Conservation (phyloP, 2,113 vertebrate genomes). For the Oryctolagus cuniculus region DNA sequence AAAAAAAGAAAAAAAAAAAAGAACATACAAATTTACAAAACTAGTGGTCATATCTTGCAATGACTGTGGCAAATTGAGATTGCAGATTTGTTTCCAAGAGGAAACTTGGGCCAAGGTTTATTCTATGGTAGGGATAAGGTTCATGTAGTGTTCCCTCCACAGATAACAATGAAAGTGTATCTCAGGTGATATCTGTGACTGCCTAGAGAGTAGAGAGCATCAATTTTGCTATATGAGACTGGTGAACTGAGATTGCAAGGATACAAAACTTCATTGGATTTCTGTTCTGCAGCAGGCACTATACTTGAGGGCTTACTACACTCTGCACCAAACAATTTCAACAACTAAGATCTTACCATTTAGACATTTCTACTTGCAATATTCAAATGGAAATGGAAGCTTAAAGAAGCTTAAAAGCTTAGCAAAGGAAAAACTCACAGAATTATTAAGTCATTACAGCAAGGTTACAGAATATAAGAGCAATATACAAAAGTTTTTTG, state of each 20-base stretch:
- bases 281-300: not conserved
- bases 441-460: not conserved
- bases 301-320: not conserved
- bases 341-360: not conserved
- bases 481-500: not conserved
- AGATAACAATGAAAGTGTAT: not conserved
- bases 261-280: not conserved
- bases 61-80: conserved; percentile 40
- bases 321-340: not conserved
- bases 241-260: not conserved
- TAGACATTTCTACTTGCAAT: not conserved
- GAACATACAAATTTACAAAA: not conserved
- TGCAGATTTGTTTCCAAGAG: conserved; percentile 37
- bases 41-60: not conserved
- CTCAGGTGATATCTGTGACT: not conserved
- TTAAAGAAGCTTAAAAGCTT: conserved; percentile 7
- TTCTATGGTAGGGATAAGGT: not conserved
- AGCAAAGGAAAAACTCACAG: not conserved
- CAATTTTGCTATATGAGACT: not conserved
- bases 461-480: not conserved
- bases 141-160: not conserved
- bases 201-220: not conserved
- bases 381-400: conserved; percentile 31
- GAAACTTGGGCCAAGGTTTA: conserved; percentile 11
- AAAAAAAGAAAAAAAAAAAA: too few species aligned